Evolutionary conservation across 2,888 invertebrate genomes (phyloP), one percentile per base, ranked within the genome.

Genomic region (Griposia aprilina): DNA sequence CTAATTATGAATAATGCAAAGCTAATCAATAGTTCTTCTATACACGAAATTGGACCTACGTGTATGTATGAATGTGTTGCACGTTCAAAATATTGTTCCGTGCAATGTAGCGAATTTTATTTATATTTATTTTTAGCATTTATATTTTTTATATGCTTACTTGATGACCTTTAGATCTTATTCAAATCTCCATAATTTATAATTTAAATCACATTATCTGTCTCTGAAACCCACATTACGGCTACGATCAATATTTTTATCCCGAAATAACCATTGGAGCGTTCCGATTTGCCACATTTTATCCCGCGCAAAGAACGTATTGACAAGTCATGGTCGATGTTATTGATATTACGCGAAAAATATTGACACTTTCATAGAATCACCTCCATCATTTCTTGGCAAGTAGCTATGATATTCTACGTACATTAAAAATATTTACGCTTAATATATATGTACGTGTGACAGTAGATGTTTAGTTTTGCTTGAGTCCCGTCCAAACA

Each of bases 401-500:
- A 41, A 41, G 41, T 41, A 41, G 3, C n/a, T 36, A 20, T 67
- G 26, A 72, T 78, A 78, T 74, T 79, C 36, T 66, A 23, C 41
- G 41, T 69, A 55, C 55, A 20, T 55, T 48, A 59, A 82, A 41
- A 41, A 41, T 41, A 41, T 41, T 41, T 41, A 41, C 41, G 41
- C 41, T 41, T 65, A 30, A n/a, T 68, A 17, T 23, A 50, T 50
- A 66, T 15, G 8, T 60, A 26, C 66, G 59, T 50, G 26, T 69
- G 30, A 36, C 36, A 10, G 26, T 15, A 52, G 17, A 57, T 76
- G 86, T 76, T 75, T 69, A 60, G 82, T 63, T 71, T 63, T 50
- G 62, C 81, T 48, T 59, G 81, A 66, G n/a, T 63, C 48, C 70
- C 68, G 65, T 72, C 55, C 15, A 23, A 76, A 76, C 86, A 83